Evolutionary conservation across 2,797 vertebrate species (phyloP).

Genomic region (Tenualosa ilisha): DNA sequence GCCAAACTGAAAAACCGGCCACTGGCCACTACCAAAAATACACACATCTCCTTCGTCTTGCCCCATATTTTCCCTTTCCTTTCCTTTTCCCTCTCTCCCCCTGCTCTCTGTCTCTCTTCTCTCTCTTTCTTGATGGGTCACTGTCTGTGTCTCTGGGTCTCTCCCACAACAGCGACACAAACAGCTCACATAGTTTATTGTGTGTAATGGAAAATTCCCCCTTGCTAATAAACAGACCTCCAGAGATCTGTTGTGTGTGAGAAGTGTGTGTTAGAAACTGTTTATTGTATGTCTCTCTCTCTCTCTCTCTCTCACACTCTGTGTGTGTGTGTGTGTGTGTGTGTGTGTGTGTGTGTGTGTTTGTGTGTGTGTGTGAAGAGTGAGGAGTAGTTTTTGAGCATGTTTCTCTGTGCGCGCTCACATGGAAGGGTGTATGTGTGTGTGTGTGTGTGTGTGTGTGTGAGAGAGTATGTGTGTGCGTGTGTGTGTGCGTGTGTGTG

Average conservation of each 20-base stretch:
- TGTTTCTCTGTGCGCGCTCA: background rate
- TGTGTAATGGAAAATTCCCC: conserved; percentile 51
- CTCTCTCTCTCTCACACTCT: no score
- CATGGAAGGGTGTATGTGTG: conserved; percentile 35
- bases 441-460: background rate
- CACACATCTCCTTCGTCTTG: background rate
- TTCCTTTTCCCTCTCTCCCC: background rate
- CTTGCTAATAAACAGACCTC: conserved; percentile 44
- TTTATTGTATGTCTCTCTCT: background rate
- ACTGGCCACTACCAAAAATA: conserved; percentile 12
- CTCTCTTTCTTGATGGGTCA: background rate
- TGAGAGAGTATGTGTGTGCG: background rate
- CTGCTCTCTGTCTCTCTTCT: background rate
- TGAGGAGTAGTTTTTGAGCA: background rate
- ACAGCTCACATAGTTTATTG: conserved; percentile 40
- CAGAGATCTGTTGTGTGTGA: background rate
- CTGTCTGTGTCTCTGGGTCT: background rate
- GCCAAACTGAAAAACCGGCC: conserved; percentile 3
- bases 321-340: background rate
- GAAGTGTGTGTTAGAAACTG: background rate
- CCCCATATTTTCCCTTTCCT: background rate
- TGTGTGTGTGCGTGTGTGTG: no score
- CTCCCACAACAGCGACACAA: conserved; percentile 20
- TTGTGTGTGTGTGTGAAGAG: background rate
- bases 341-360: conserved; percentile 8